Evolutionary conservation across 2,113 vertebrate species (phyloP), one percentile per base, ranked within the genome.

Genomic region (Nestor notabilis): DNA sequence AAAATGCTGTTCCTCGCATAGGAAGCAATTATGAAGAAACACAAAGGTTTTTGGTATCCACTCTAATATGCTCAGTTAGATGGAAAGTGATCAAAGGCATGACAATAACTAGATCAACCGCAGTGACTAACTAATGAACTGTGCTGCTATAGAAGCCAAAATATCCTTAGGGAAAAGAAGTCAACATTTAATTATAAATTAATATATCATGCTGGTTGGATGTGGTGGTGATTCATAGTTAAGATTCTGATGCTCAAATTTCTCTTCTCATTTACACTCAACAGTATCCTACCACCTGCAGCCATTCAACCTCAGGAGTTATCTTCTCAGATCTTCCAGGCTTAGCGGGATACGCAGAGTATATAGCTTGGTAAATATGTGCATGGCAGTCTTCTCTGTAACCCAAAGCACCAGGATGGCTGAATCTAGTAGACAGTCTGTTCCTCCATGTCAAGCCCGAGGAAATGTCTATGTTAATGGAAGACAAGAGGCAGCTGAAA

Each of bases 101-200:
- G 72, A 87, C 68, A 93, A 83, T 81, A 90, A 86, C 43, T 78
- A 72, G 69, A 92, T 96, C 82, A 86, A 81, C 82, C 5, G 5
- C 88, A 95, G 68, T 28, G n/a, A 90, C 71, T 86, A 88, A 74
- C 46, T 92, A 90, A 95, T 89, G 90, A 96, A 94, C 63, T 90
- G n/a, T 60, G 27, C 46, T 39, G 35, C 17, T 83, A 71, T 13
- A 77, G 68, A 81, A 94, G 71, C 33, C 72, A 90, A 89, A 93
- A 86, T 78, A 78, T 81, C 94, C 79, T 83, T 31, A 39, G 85
- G 85, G 68, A 56, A 72, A 74, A 74, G 91, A 71, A 90, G n/a
- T 71, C 72, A 94, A 84, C 83, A 75, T 76, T 95, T 95, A 95
- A 81, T 94, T 94, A 82, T 75, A 71, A 95, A 91, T 93, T 93